Base-by-base conservation (phyloP, 2,888 invertebrate species). In the Bursaphelenchus okinawaensis region DNA sequence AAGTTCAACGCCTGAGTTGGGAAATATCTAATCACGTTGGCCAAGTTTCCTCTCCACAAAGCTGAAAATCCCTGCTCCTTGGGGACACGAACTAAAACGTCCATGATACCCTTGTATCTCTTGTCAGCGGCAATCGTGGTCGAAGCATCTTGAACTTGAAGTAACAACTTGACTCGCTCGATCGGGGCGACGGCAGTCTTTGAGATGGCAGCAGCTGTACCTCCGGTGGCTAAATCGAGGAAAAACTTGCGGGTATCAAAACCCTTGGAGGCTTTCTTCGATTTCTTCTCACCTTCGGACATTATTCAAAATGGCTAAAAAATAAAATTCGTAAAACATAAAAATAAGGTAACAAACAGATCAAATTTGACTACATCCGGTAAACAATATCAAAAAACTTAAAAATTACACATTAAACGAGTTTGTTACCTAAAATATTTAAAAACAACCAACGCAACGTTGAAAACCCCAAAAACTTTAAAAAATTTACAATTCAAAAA, bases 181-280 rank as follows among this genome's bases (percentile, higher is more conserved):
- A 94, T 93, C 63, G 93, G 93, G 9, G 93, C 93, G 68, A 93
- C 92, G 29, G 90, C 89, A 40, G 93, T 93, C 84, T 94, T 94
- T 58, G 93, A 92, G 71, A 93, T 88, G 28, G 92, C 93, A 22
- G 93, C 93, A 12, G 76, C 73, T 9, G 74, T 75, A 7, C 75
- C 75, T 29, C 76, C 76, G 52, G 70, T 65, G 22, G 55, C 62
- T 55, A 75, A 61, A 31, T 76, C 75, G 59, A 73, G 63, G 57
- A 54, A 6, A 68, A 75, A 75, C 63, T 75, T 75, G 27, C 67
- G 60, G 65, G 51, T 28, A 50, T 75, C 63, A 63, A 73, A 73
- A 9, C 69, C 69, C 60, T 70, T 66, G 19, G 50, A n/a, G 1
- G 54, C 31, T 20, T 55, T 55, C 62, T 54, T 62, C 12, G 40